phyloP scores from a whole-genome alignment of 1,140 invertebrate species.

The Venturia canescens region DNA sequence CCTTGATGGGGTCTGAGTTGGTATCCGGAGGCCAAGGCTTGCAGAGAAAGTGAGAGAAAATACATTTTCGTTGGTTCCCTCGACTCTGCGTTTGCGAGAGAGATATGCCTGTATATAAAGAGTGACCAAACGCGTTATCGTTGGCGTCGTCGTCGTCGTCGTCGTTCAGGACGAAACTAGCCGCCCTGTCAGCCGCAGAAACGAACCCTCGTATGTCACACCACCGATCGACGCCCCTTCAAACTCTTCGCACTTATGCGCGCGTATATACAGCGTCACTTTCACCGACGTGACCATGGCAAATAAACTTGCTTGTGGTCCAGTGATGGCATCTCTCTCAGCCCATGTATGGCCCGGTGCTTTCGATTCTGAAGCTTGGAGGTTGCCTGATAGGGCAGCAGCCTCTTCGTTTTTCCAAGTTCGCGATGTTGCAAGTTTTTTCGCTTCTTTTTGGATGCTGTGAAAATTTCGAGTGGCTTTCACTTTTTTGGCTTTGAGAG shows the following conservation, averaged over 20 bases:
- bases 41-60: constrained; percentile 47
- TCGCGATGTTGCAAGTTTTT: no score
- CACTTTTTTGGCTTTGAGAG: no score
- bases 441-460: no score
- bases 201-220: constrained; percentile 72
- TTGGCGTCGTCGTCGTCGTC: constrained; percentile 27
- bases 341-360: background rate
- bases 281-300: background rate
- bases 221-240: constrained; percentile 44
- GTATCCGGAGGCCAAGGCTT: constrained; percentile 46
- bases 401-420: no score
- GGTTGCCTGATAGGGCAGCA: no score
- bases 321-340: background rate
- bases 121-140: constrained; percentile 67
- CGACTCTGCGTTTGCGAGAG: constrained; percentile 56
- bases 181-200: constrained; percentile 72
- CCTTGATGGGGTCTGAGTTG: constrained; percentile 50
- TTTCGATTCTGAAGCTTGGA: no score
- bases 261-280: background rate
- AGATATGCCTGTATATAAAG: constrained; percentile 67
- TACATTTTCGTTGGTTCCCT: background rate
- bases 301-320: background rate
- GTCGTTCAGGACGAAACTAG: constrained; percentile 30
- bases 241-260: constrained; percentile 27
- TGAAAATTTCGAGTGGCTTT: no score